Evolutionary conservation across 2,113 vertebrate species (phyloP).

Genomic region (Mustelus asterias): DNA sequence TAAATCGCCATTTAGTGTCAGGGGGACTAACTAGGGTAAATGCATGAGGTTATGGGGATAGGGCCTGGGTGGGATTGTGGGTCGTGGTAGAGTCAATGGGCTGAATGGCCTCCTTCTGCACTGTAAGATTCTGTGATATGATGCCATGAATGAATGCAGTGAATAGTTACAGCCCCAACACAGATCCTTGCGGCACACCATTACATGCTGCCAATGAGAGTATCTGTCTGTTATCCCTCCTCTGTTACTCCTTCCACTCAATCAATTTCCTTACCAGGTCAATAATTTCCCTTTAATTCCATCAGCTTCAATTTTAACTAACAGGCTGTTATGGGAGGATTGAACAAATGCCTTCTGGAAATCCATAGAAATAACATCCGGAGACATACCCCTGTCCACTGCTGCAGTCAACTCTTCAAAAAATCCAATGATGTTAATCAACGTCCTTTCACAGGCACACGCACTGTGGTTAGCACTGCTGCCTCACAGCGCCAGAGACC

Average conservation of each 20-base stretch:
- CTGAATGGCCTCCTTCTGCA: too few species aligned
- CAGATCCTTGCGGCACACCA: background rate
- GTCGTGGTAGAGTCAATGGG: too few species aligned
- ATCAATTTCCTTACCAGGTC: too few species aligned
- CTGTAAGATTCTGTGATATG: too few species aligned
- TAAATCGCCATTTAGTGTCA: too few species aligned
- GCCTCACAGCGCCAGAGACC: too few species aligned
- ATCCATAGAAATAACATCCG: background rate
- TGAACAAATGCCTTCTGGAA: background rate
- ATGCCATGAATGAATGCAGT: background rate
- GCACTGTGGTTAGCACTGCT: too few species aligned
- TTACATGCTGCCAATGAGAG: background rate
- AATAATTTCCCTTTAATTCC: background rate
- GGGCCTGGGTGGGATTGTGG: too few species aligned
- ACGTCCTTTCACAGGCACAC: background rate
- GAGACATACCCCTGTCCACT: background rate
- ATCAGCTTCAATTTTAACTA: background rate
- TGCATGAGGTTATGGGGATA: too few species aligned
- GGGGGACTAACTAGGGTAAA: too few species aligned
- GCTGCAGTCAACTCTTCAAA: background rate
- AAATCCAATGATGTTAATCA: background rate
- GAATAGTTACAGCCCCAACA: background rate
- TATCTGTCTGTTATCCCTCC: background rate
- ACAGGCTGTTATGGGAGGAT: background rate
- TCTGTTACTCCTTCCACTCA: background rate